Evolutionary conservation across 2,797 vertebrate species (phyloP).

Genomic region (Myotis planiceps): DNA sequence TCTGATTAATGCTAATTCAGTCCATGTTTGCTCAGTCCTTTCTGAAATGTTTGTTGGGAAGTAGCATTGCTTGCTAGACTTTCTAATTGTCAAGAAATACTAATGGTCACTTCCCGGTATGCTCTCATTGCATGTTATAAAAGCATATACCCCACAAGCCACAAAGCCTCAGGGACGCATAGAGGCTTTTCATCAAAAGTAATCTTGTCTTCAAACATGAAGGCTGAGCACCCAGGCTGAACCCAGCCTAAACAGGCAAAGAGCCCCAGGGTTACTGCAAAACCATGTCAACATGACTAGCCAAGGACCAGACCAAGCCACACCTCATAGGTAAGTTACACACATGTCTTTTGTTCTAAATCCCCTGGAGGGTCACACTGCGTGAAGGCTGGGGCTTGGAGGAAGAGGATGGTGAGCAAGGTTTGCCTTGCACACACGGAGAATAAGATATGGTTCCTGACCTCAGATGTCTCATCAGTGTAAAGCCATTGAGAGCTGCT

Average conservation of each 20-base stretch:
- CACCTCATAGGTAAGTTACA: neutral
- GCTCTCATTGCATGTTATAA: neutral
- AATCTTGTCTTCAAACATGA: neutral
- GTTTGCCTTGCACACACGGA: neutral
- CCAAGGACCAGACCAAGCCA: neutral
- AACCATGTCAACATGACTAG: slow-evolving; percentile 33
- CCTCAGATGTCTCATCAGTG: neutral
- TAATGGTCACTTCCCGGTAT: neutral
- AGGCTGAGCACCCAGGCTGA: neutral
- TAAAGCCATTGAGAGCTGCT: neutral
- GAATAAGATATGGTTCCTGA: neutral
- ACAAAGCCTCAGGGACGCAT: neutral
- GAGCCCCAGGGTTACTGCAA: neutral
- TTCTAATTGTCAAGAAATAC: neutral
- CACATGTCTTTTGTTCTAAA: neutral
- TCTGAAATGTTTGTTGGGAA: neutral
- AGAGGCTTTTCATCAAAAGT: neutral
- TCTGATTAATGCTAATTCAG: neutral
- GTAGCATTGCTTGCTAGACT: neutral
- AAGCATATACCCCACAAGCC: neutral
- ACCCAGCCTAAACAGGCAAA: neutral
- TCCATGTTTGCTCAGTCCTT: neutral
- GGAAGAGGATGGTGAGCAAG: neutral
- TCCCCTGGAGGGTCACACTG: neutral
- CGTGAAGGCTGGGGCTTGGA: neutral